A percentile compares a stretch with the other conserved stretches of the same genome.
phyloP scores from a whole-genome alignment of 2,888 invertebrate genomes.

The Drosophila picticornis region DNA sequence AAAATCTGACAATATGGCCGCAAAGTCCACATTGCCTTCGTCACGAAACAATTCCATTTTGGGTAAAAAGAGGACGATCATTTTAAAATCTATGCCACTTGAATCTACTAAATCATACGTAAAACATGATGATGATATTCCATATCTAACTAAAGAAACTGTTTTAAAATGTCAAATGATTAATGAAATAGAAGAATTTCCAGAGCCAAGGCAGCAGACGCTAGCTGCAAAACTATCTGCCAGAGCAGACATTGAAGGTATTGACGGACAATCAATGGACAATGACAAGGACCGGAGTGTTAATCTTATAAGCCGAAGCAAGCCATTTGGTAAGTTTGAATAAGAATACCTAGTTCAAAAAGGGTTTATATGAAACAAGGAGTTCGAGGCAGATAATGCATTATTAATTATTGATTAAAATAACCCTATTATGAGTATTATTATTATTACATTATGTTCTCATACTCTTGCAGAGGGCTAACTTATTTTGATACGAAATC shows the following conservation, averaged over 20 bases:
- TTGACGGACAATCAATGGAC: conserved; percentile 18
- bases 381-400: not conserved
- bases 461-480: not conserved
- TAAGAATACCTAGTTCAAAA: not conserved
- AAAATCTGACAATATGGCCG: conserved; percentile 24
- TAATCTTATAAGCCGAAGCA: conserved; percentile 31
- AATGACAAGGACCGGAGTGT: conserved; percentile 32
- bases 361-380: not conserved
- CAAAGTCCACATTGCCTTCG: conserved; percentile 6
- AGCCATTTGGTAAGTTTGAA: conserved; percentile 56
- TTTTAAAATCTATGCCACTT: conserved; percentile 82
- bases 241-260: conserved; percentile 27
- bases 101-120: conserved; percentile 70
- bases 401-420: not conserved
- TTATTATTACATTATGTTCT: not conserved
- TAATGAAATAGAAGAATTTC: conserved; percentile 55
- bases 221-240: conserved; percentile 16
- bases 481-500: not conserved
- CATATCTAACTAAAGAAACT: conserved; percentile 86
- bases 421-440: not conserved
- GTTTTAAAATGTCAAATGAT: conserved; percentile 81
- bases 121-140: conserved; percentile 82
- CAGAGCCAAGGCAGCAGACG: conserved; percentile 38
- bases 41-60: conserved; percentile 19
- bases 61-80: conserved; percentile 72